Evolutionary conservation across 2,797 vertebrate species (phyloP).

Genomic region (Syncerus caffer): DNA sequence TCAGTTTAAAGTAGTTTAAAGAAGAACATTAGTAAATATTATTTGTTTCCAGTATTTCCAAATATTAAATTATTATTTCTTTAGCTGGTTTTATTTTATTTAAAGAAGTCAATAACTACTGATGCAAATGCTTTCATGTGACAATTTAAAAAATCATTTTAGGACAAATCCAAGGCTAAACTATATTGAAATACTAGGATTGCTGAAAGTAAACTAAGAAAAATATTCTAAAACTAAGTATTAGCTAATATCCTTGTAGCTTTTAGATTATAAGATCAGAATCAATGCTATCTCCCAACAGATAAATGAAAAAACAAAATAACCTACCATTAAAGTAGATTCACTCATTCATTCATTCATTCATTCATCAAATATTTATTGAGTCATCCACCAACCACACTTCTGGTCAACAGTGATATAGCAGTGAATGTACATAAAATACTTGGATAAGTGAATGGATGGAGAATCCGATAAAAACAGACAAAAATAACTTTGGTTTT

Average conservation of each 20-base stretch:
- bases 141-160: neutral
- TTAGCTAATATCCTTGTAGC: neutral
- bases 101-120: neutral
- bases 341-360: neutral
- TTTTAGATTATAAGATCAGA: conserved; percentile 21
- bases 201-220: neutral
- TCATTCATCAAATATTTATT: neutral
- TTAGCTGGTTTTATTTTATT: neutral
- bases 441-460: neutral
- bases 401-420: neutral
- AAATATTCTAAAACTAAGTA: neutral
- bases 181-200: neutral
- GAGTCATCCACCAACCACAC: neutral
- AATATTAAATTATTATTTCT: neutral
- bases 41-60: neutral
- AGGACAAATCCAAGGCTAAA: neutral
- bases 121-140: neutral
- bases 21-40: neutral
- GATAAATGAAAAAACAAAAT: conserved; percentile 20
- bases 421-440: neutral
- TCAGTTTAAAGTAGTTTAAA: conserved; percentile 18
- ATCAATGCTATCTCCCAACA: neutral
- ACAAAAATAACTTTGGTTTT: neutral
- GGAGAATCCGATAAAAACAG: neutral
- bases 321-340: neutral